Conservation (phyloP, 2,113 vertebrate species). For the Thunnus maccoyii region DNA sequence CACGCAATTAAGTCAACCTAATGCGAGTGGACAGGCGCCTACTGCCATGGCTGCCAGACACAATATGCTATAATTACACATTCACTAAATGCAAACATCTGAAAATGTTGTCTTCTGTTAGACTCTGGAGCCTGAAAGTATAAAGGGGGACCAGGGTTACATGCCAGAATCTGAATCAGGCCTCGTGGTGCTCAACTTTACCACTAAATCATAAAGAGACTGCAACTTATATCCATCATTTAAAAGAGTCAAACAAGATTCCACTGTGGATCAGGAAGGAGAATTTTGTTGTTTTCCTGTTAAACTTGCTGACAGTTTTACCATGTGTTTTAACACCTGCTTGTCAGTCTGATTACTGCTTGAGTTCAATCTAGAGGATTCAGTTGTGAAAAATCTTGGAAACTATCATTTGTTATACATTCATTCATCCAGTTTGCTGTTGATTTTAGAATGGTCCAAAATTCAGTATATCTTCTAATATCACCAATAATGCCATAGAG, state of each 20-base stretch:
- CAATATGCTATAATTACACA: slow-evolving; percentile 78
- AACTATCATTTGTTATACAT: no score
- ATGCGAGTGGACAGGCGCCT: slow-evolving; percentile 78
- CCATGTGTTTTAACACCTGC: no score
- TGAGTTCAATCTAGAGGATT: no score
- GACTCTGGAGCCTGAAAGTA: slow-evolving; percentile 25
- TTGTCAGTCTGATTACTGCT: no score
- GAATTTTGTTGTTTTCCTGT: background rate
- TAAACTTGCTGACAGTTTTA: no score
- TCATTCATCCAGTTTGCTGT: no score
- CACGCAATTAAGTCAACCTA: slow-evolving; percentile 75
- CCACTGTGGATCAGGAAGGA: background rate
- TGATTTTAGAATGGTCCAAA: no score
- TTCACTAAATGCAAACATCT: slow-evolving; percentile 82
- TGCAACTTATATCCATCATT: no score
- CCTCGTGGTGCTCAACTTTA: background rate
- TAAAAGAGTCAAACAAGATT: background rate
- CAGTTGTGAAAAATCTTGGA: no score
- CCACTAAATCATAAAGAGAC: background rate
- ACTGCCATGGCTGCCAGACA: slow-evolving; percentile 62
- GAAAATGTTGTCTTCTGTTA: slow-evolving; percentile 72
- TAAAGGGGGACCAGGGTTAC: slow-evolving; percentile 33
- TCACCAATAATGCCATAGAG: background rate
- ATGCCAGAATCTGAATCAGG: slow-evolving; percentile 26
- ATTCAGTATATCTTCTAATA: background rate